Base-by-base conservation (phyloP, 2,113 vertebrate species). In the Hypocryptadius cinnamomeus region DNA sequence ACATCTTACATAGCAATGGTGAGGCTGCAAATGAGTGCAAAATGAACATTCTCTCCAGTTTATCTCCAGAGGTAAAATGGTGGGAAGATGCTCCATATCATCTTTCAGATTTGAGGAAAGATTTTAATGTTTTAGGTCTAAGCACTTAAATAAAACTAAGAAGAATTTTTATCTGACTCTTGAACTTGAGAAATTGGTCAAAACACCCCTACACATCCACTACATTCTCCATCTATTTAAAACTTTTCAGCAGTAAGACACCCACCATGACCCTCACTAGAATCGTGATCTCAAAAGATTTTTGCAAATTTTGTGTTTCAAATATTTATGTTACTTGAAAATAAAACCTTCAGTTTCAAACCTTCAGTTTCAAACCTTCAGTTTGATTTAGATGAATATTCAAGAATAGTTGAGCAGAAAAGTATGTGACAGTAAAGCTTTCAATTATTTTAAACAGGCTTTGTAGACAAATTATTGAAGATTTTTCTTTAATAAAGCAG, bases 401-500 rank as follows among this genome's bases (percentile, higher is more conserved):
- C 79, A 31, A 94, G 81, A 44, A 76, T 51, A 81, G 94, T 42
- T 83, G 51, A 96, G 69, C n/a, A 86, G 79, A 93, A 90, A 93
- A 73, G 17, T 82, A 92, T 86, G 63, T 57, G 40, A 93, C 59
- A 60, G 54, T 89, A 95, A 93, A 93, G 66, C 74, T 91, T 79
- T 82, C 40, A 89, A 66, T 72, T 93, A 53, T 70, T 87, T 95
- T 89, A 93, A 96, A 94, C 68, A 93, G 87, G 78, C 92, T 89
- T 94, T 90, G 64, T 92, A 95, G 92, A 80, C 90, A 93, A 95
- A 95, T 95, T 54, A 66, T 69, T 87, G 70, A 89, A 87, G 63
- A 79, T 85, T 95, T 94, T 91, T 64, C 94, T 96, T 96, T 94
- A 94, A 96, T 96, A 96, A 97, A 97, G 87, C 63, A 94, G 83